Conservation (phyloP, 2,797 vertebrate genomes). For the Arctocebus calabarensis region DNA sequence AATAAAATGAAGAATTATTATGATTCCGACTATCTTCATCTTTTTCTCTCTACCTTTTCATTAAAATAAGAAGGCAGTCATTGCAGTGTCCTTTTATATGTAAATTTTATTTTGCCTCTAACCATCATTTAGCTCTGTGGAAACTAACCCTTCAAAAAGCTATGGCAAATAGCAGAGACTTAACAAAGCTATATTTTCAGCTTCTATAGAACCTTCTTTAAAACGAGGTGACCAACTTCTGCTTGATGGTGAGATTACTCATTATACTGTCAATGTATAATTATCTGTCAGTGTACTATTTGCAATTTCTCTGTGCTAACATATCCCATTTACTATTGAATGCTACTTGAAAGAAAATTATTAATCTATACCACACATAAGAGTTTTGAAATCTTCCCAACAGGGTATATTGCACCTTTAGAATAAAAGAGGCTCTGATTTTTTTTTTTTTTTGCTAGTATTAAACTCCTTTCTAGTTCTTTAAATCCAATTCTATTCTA, state of each 20-base stretch:
- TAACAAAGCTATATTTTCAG: slow-evolving; percentile 59
- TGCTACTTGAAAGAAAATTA: slow-evolving; percentile 69
- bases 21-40: slow-evolving; percentile 67
- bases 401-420: slow-evolving; percentile 37
- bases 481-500: slow-evolving; percentile 52
- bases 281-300: slow-evolving; percentile 54
- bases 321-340: slow-evolving; percentile 72
- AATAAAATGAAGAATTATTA: slow-evolving; percentile 73
- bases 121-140: slow-evolving; percentile 65
- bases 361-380: slow-evolving; percentile 62
- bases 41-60: slow-evolving; percentile 77
- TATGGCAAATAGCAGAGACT: slow-evolving; percentile 42
- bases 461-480: slow-evolving; percentile 40
- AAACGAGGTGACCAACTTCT: slow-evolving; percentile 48
- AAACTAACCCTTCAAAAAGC: slow-evolving; percentile 63
- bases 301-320: slow-evolving; percentile 64
- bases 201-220: slow-evolving; percentile 52
- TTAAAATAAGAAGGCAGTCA: slow-evolving; percentile 65
- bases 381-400: slow-evolving; percentile 61
- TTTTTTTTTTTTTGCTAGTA: not conserved
- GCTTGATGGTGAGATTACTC: slow-evolving; percentile 55
- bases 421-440: slow-evolving; percentile 29
- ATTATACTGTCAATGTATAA: slow-evolving; percentile 72
- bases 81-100: slow-evolving; percentile 73
- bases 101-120: slow-evolving; percentile 79